These are phyloP conservation scores for Sclerurus mexicanus DNA, from an alignment of 2,113 vertebrate species.

Conservation along the genomic window DNA sequence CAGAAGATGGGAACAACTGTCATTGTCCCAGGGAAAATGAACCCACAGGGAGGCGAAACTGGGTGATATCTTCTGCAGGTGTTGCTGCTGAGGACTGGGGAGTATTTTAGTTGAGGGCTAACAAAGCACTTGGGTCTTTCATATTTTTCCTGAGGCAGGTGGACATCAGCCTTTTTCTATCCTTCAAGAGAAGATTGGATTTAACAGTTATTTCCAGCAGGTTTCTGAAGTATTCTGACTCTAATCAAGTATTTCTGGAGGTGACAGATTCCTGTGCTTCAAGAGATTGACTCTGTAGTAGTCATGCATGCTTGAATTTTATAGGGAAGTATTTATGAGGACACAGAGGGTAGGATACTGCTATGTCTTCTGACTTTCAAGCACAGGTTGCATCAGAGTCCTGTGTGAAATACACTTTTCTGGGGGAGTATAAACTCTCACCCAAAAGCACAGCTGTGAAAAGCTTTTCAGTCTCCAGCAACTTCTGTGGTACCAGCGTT, in stretches of 20 bases:
- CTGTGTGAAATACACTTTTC: background rate
- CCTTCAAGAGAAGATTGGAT: background rate
- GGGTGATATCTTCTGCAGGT: background rate
- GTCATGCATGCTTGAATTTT: background rate
- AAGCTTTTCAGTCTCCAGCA: background rate
- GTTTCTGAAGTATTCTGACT: background rate
- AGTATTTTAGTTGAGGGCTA: background rate
- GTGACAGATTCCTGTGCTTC: background rate
- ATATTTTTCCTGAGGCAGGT: background rate
- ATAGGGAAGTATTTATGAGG: background rate
- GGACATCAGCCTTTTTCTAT: background rate
- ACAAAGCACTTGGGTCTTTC: background rate
- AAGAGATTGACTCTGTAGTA: background rate
- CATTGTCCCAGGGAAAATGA: background rate
- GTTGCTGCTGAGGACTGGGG: background rate
- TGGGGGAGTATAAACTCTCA: background rate
- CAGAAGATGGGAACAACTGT: background rate
- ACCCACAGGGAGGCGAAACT: background rate
- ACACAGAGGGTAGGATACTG: background rate
- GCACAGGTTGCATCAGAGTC: background rate
- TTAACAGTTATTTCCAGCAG: background rate
- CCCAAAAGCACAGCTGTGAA: background rate
- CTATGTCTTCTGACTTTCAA: background rate
- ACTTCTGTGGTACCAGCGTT: accelerated
- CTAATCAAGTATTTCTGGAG: background rate